Evolutionary conservation across 2,113 vertebrate genomes (phyloP).

Genomic region (Ciconia boyciana): DNA sequence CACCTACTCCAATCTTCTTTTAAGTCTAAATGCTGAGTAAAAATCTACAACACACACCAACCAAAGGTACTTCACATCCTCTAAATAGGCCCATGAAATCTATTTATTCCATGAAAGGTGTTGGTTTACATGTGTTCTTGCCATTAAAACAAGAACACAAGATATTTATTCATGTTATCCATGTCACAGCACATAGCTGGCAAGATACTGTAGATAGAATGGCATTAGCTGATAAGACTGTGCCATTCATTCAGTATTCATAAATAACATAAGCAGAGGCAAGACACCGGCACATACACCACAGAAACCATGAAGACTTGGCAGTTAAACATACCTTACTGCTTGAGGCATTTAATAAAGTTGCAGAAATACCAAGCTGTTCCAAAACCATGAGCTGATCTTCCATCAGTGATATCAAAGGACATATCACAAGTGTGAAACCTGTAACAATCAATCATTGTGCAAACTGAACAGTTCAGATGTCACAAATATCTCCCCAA

Average conservation of each 20-base stretch:
- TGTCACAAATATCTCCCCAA: not conserved
- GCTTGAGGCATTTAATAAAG: constrained; percentile 87
- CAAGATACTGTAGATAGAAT: not conserved
- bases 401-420: constrained; percentile 96
- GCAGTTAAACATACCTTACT: constrained; percentile 78
- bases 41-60: not conserved
- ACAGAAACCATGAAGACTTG: not conserved
- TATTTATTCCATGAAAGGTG: not conserved
- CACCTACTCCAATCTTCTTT: not conserved
- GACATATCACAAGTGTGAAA: constrained; percentile 91
- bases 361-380: constrained; percentile 81
- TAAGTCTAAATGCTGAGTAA: not conserved
- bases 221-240: not conserved
- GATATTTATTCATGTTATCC: not conserved
- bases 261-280: not conserved
- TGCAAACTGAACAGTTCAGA: not conserved
- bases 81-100: not conserved
- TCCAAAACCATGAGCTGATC: constrained; percentile 94
- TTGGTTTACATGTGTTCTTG: not conserved
- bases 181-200: not conserved
- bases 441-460: constrained; percentile 70
- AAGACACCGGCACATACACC: not conserved
- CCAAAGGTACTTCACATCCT: not conserved
- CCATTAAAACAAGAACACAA: not conserved
- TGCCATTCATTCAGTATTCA: not conserved